Evolutionary conservation across 2,113 vertebrate genomes (phyloP), one percentile per base, ranked within the genome.

Genomic region (pig (Sus scrofa)): DNA sequence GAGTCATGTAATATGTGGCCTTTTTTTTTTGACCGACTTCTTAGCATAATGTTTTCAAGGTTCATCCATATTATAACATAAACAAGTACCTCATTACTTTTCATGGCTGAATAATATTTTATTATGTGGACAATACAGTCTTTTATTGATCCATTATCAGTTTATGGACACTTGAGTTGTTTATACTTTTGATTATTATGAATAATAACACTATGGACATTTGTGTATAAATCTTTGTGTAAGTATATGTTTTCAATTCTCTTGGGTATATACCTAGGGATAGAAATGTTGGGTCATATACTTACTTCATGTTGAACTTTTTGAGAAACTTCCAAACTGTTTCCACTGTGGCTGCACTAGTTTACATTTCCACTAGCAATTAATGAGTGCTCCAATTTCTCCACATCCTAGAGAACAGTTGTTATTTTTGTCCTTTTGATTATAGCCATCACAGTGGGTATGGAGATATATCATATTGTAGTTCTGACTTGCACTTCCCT

Each of bases 51-150:
- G 7, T 82, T 63, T 93, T 70, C 81, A 83, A 83, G 16, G 3
- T 84, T 32, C 27, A 68, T 62, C 37, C 11, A 11, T 78, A 20
- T 87, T 79, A 22, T 44, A 93, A 10, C 24, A 79, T 50, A 78
- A 78, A 65, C 68, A 22, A 95, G 10, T n/a, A 56, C 13, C 84
- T 68, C 3, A 27, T 73, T 70, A 27, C 18, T 89, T 85, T 85
- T 89, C 88, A 68, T 74, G 52, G 11, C 2, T 68, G 71, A 95
- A 60, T 93, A 73, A 78, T 89, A 91, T 68, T 91, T 73, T 26
- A 18, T 78, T 65, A 10, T n/a, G 62, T n/a, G 9, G 39, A 50
- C 68, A 62, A 68, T 44, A 50, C 22, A 24, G 37, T 39, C 62
- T 94, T 91, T 88, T 75, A n/a, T 65, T 65, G 84, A 52, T 68